Evolutionary conservation across 2,888 invertebrate species (phyloP), one percentile per base, ranked within the genome.

Genomic region (Cheilosia urbana): DNA sequence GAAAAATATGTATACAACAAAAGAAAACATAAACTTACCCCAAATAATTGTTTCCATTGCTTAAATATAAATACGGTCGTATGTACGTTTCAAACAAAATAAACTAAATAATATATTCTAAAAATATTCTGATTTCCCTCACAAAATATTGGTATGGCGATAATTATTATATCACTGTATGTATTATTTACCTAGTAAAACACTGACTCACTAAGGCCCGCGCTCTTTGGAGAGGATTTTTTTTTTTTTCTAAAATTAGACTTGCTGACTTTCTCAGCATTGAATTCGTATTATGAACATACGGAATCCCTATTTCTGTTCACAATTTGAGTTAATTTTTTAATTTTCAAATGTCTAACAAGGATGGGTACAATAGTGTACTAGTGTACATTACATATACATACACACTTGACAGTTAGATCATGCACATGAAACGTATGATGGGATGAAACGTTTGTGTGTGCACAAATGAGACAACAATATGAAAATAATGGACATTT

Each of bases 371-470:
- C 2, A 34, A 24, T 21, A 37, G 19, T 57, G 34, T 34, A n/a
- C n/a, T n/a, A n/a, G n/a, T n/a, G n/a, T n/a, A n/a, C n/a, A n/a
- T n/a, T n/a, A n/a, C n/a, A n/a, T n/a, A n/a, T n/a, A 53, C 15
- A 15, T 58, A 57, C 27, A 75, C 69, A 76, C 65, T 65, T 76
- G 81, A 76, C 81, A 58, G 49, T 42, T 69, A 63, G 40, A 60
- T 49, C 27, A 42, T 75, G 62, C 40, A 57, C 55, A 62, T n/a
- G 37, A 11, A 27, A 9, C 27, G 17, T 24, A 40, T 7, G 51
- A 53, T 69, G 71, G 37, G 2, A 81, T 72, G 63, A 2, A 49
- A 71, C 19, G 27, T 51, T 2, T 51, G 6, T 21, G 45, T 66
- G 45, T 71, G 58, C 69, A 71, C 45, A 47, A 40, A 76, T 81